Evolutionary conservation across 2,888 invertebrate species (phyloP).

Genomic region (Willowsia nigromaculata): DNA sequence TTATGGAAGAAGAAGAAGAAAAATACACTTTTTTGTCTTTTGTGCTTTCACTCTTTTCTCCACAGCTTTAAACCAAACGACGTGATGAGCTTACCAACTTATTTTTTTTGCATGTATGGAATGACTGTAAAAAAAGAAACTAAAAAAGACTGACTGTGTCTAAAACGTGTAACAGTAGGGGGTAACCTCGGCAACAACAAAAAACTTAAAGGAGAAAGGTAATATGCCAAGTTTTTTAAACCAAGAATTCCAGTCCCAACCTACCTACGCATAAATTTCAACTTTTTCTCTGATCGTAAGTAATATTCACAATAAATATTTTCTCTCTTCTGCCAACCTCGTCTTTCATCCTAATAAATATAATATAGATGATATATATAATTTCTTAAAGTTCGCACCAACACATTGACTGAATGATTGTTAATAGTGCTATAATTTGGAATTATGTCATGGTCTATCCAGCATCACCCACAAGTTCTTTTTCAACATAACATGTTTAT

Average conservation of each 20-base stretch:
- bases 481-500: neutral
- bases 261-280: slow-evolving; percentile 43
- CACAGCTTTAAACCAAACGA: slow-evolving; percentile 39
- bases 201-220: neutral
- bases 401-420: neutral
- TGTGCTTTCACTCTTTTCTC: slow-evolving; percentile 10
- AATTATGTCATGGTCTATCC: slow-evolving; percentile 43
- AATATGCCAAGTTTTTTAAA: slow-evolving; percentile 52
- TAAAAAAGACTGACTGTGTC: neutral
- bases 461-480: neutral
- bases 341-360: neutral
- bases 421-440: slow-evolving; percentile 17
- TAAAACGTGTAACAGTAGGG: slow-evolving; percentile 22
- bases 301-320: slow-evolving; percentile 62
- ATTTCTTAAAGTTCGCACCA: neutral
- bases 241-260: neutral
- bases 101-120: neutral
- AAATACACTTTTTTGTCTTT: slow-evolving; percentile 41
- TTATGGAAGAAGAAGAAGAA: slow-evolving; percentile 30
- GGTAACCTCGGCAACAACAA: slow-evolving; percentile 24
- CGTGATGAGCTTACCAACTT: slow-evolving; percentile 64
- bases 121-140: neutral
- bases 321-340: neutral
- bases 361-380: neutral
- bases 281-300: slow-evolving; percentile 26